These are phyloP conservation scores for Zelleria hepariella DNA, from an alignment of 2,888 invertebrate species.

Conservation along the genomic window DNA sequence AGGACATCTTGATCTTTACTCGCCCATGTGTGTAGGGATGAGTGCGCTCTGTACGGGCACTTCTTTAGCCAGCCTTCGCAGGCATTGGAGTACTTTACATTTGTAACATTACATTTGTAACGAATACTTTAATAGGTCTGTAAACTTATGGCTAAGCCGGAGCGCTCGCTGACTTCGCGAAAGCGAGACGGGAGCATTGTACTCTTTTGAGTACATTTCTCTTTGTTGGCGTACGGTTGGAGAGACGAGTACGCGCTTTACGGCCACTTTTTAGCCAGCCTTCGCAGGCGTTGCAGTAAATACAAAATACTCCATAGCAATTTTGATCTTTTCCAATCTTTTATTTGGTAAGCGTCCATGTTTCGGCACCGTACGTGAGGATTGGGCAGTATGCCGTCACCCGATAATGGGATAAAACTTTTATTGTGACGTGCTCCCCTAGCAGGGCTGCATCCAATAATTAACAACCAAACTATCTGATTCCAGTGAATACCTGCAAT, in stretches of 20 bases:
- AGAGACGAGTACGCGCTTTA: constrained; percentile 95
- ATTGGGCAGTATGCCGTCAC: no score
- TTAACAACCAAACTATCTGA: background rate
- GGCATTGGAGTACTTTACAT: constrained; percentile 75
- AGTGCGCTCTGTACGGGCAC: constrained; percentile 90
- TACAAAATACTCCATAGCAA: no score
- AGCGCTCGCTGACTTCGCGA: no score
- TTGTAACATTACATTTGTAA: no score
- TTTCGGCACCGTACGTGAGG: no score
- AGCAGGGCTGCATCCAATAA: no score
- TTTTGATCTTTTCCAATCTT: no score
- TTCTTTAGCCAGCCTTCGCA: constrained; percentile 83
- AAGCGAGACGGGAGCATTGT: constrained; percentile 80
- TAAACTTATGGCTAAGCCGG: no score
- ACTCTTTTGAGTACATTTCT: constrained; percentile 89
- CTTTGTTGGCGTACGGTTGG: constrained; percentile 92
- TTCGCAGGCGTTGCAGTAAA: background rate
- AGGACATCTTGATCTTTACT: constrained; percentile 91
- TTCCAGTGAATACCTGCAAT: constrained; percentile 83
- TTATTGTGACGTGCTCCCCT: no score
- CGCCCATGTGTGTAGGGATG: constrained; percentile 95
- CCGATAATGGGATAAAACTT: no score
- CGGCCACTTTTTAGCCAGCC: constrained; percentile 77
- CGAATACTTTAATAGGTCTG: no score
- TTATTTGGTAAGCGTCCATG: no score